Conservation (phyloP, 2,888 invertebrate species). For the Teleiodes luculella region DNA sequence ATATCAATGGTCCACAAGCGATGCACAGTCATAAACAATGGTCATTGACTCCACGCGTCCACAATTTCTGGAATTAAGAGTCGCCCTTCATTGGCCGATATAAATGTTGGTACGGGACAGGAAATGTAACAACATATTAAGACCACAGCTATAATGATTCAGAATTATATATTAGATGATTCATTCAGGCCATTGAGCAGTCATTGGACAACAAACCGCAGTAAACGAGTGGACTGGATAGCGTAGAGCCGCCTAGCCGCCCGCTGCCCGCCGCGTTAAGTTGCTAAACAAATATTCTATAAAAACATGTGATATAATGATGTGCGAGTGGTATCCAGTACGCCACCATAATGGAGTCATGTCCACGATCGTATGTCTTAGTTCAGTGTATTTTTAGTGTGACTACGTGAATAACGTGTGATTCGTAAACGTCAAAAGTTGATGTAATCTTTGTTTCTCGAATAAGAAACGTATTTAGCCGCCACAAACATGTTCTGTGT, state of each 20-base stretch:
- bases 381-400: slow-evolving; percentile 69
- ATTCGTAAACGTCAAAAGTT: slow-evolving; percentile 73
- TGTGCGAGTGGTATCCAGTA: slow-evolving; percentile 68
- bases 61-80: slow-evolving; percentile 52
- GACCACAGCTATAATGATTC: slow-evolving; percentile 51
- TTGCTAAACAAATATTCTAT: slow-evolving; percentile 69
- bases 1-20: slow-evolving; percentile 37
- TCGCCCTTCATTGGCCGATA: slow-evolving; percentile 39
- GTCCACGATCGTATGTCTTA: slow-evolving; percentile 70
- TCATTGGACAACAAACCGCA: slow-evolving; percentile 62
- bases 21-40: slow-evolving; percentile 39
- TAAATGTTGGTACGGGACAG: slow-evolving; percentile 11
- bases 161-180: slow-evolving; percentile 66
- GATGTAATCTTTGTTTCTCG: slow-evolving; percentile 42
- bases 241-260: slow-evolving; percentile 41
- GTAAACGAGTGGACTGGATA: slow-evolving; percentile 53
- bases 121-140: slow-evolving; percentile 44
- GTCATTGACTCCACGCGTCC: slow-evolving; percentile 45
- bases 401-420: slow-evolving; percentile 68
- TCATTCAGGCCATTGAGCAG: slow-evolving; percentile 64
- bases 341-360: slow-evolving; percentile 65
- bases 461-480: slow-evolving; percentile 19
- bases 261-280: slow-evolving; percentile 43
- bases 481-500: slow-evolving; percentile 57
- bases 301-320: slow-evolving; percentile 74